A percentile compares a stretch with the other conserved stretches of the same genome.
Evolutionary conservation across 2,113 vertebrate genomes (phyloP).

Genomic region (Menura novaehollandiae): DNA sequence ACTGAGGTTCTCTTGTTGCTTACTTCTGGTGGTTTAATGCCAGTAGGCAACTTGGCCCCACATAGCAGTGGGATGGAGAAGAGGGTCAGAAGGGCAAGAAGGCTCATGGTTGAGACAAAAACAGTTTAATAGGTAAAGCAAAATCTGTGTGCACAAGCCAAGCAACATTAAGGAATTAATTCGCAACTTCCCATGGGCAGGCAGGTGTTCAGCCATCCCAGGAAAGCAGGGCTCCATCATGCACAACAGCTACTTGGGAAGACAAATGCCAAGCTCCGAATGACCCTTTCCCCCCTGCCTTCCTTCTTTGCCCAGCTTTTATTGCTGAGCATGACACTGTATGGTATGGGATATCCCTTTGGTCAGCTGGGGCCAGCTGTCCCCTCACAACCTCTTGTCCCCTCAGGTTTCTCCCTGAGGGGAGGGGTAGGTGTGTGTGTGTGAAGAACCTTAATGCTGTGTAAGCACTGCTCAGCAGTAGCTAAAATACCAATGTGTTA

Average conservation of each 20-base stretch:
- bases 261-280: not conserved
- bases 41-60: not conserved
- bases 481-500: not conserved
- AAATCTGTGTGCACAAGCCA: not conserved
- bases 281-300: not conserved
- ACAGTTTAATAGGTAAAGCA: not conserved
- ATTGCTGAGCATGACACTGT: not conserved
- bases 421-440: not conserved
- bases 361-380: not conserved
- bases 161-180: not conserved
- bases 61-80: not conserved
- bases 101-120: not conserved
- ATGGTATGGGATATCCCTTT: not conserved
- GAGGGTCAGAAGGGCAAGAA: not conserved
- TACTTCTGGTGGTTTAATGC: not conserved
- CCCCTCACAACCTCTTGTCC: not conserved
- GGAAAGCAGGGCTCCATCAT: not conserved
- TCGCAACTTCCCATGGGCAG: not conserved
- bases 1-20: not conserved
- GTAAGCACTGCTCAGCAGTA: not conserved
- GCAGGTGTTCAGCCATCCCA: not conserved
- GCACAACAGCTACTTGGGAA: not conserved
- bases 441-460: not conserved
- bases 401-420: rapidly evolving
- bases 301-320: not conserved